Conservation (phyloP, 2,797 vertebrate genomes). For the Amazonetta brasiliensis region DNA sequence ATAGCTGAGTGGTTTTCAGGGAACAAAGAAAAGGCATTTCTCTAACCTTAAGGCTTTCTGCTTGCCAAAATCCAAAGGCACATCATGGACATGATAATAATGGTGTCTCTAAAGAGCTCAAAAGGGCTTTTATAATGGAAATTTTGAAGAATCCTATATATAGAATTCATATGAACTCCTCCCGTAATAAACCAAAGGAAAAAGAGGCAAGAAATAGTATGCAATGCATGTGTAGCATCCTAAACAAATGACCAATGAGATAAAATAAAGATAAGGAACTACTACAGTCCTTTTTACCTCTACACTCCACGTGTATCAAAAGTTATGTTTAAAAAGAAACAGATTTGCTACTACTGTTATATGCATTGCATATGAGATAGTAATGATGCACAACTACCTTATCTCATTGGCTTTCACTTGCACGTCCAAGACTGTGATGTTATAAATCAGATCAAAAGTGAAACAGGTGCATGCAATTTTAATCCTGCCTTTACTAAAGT, state of each 20-base stretch:
- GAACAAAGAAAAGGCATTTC: constrained; percentile 20
- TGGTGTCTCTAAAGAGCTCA: constrained; percentile 3
- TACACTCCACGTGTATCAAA: not conserved
- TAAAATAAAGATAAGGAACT: not conserved
- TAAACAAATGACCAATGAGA: not conserved
- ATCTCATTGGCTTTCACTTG: not conserved
- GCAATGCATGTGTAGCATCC: not conserved
- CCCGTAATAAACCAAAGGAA: constrained; percentile 22
- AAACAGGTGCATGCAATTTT: not conserved
- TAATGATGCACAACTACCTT: not conserved
- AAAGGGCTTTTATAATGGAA: constrained; percentile 50
- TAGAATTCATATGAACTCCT: constrained; percentile 1
- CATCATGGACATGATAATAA: constrained; percentile 10
- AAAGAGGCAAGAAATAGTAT: not conserved
- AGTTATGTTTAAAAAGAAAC: not conserved
- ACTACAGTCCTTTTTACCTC: not conserved
- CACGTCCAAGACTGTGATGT: not conserved
- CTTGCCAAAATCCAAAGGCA: constrained; percentile 22
- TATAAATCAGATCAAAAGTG: not conserved
- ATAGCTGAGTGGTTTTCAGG: not conserved
- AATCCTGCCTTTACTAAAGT: not conserved
- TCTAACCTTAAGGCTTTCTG: constrained; percentile 31
- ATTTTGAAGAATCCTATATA: constrained; percentile 30
- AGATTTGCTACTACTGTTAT: not conserved
- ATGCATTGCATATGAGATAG: not conserved